Evolutionary conservation across 2,797 vertebrate species (phyloP).

Genomic region (Arctocebus calabarensis): DNA sequence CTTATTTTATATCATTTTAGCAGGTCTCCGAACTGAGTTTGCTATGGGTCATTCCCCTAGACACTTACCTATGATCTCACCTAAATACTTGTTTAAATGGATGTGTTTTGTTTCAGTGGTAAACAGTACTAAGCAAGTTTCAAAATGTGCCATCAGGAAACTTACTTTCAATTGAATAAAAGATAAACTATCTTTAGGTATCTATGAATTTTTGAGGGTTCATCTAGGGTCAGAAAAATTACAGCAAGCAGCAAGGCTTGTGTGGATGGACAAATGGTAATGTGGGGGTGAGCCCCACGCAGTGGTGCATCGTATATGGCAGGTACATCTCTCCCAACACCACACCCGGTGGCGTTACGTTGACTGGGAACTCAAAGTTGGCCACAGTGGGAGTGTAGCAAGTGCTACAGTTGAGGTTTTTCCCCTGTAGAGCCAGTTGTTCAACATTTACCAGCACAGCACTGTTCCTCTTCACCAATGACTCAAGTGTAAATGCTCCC

Average conservation of each 20-base stretch:
- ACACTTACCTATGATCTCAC: not conserved
- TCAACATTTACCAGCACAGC: not conserved
- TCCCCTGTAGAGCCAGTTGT: not conserved
- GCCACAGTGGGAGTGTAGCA: not conserved
- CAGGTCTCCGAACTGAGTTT: slow-evolving; percentile 55
- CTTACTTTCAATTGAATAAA: slow-evolving; percentile 29
- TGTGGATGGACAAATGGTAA: not conserved
- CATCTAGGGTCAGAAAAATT: not conserved
- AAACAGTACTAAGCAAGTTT: slow-evolving; percentile 34
- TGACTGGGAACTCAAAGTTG: not conserved
- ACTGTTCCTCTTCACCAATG: not conserved
- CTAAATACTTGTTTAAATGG: slow-evolving; percentile 14
- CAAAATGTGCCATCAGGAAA: not conserved
- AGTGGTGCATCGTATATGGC: too few species aligned
- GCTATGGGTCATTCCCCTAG: slow-evolving; percentile 6
- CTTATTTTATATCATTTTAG: slow-evolving; percentile 59
- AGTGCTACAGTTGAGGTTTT: not conserved
- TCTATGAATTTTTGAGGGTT: not conserved
- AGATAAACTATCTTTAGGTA: not conserved
- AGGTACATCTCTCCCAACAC: not conserved
- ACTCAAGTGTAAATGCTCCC: slow-evolving; percentile 22
- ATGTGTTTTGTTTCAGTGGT: not conserved
- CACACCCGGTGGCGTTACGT: fast-evolving
- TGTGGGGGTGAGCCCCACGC: not conserved
- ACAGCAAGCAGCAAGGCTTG: not conserved